A percentile compares a stretch with the other conserved stretches of the same genome.
These are phyloP conservation scores for Pangasius sanitwongsei DNA, from an alignment of 2,797 vertebrate genomes.

Conservation along the genomic window DNA sequence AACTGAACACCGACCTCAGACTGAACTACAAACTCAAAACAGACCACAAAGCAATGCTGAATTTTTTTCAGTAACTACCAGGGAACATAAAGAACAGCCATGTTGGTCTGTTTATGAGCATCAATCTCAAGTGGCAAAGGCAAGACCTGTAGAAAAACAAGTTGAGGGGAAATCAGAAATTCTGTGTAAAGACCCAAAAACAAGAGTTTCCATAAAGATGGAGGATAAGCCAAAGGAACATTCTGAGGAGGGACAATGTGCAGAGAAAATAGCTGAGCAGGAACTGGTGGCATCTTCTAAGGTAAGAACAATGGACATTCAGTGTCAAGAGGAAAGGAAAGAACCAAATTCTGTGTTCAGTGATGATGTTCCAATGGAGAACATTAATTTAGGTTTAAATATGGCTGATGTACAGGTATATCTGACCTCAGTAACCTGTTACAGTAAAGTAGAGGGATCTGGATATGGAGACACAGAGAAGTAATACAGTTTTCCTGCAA, in stretches of 20 bases:
- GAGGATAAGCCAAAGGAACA: background rate
- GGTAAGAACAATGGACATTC: background rate
- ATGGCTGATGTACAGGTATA: background rate
- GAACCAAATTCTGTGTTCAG: background rate
- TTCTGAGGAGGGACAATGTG: background rate
- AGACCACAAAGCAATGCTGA: background rate
- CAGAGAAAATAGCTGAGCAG: background rate
- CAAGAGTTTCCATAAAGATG: background rate
- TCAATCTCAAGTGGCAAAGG: background rate
- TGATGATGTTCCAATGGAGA: background rate
- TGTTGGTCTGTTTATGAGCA: background rate
- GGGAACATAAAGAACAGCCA: background rate
- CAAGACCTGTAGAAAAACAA: background rate
- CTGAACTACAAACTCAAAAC: slow-evolving; percentile 2
- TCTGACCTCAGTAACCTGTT: background rate
- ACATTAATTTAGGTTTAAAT: background rate
- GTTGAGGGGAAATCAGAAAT: background rate
- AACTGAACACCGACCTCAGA: background rate
- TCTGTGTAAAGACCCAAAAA: background rate
- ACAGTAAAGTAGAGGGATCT: background rate
- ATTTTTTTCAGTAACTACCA: background rate
- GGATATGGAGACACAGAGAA: background rate
- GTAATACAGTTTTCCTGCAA: background rate
- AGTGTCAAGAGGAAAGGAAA: background rate
- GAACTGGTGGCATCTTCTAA: background rate